Percentiles rank a stretch among this genome's conserved stretches.
These are phyloP conservation scores for Caenorhabditis angaria DNA, from an alignment of 2,888 invertebrate genomes.

Conservation along the genomic window DNA sequence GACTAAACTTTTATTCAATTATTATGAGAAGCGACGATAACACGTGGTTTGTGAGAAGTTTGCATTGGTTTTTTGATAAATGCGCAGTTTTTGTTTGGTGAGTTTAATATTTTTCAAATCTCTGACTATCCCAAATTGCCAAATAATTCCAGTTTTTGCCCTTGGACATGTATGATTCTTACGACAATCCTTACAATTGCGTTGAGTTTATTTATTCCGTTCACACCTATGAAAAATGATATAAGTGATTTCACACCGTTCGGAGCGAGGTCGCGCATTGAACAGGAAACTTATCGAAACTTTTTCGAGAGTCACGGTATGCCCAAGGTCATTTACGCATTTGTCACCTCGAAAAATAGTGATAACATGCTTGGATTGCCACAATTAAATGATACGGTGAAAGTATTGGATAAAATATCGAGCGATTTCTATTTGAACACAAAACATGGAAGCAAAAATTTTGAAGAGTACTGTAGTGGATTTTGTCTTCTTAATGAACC, in stretches of 20 bases:
- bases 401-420: constrained; percentile 64
- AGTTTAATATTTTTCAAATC: constrained; percentile 4
- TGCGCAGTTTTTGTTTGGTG: constrained; percentile 33
- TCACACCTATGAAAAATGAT: constrained; percentile 66
- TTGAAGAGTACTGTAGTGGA: constrained; percentile 65
- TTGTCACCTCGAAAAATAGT: constrained; percentile 61
- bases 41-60: constrained; percentile 36
- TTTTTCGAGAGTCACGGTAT: constrained; percentile 67
- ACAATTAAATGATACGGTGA: constrained; percentile 64
- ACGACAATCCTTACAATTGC: constrained; percentile 49
- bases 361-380: constrained; percentile 64
- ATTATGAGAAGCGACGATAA: constrained; percentile 21
- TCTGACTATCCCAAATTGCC: not conserved
- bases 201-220: constrained; percentile 52
- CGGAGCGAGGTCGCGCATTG: constrained; percentile 64
- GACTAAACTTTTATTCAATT: constrained; percentile 4
- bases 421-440: constrained; percentile 56
- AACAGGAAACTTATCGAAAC: constrained; percentile 60
- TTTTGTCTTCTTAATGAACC: constrained; percentile 71
- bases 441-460: constrained; percentile 45
- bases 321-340: constrained; percentile 66
- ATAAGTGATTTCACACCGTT: constrained; percentile 70
- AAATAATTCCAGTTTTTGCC: constrained; percentile 33
- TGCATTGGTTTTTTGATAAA: constrained; percentile 45
- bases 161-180: constrained; percentile 55